Base-by-base conservation (phyloP, 2,113 vertebrate species). In the Calypte anna region DNA sequence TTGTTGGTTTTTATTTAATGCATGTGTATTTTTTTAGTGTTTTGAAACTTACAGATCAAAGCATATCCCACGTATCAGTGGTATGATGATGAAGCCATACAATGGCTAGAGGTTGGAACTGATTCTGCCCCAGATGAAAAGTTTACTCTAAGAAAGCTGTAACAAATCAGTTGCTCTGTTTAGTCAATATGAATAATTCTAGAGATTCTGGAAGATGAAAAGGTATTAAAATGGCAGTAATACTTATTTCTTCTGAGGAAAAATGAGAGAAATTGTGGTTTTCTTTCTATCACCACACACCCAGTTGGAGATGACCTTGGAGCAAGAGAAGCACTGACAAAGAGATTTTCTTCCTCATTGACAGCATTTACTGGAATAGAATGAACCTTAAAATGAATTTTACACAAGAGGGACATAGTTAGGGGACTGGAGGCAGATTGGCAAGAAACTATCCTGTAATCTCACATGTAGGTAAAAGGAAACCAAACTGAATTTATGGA, bases 271-370 rank as follows among this genome's bases (percentile, higher is more conserved):
- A 70, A 68, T 9, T 27, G 18, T 0, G 0, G 10, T 67, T 77
- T 54, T 22, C 8, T 2, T 61, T 77, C 38, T 72, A 25, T 67
- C 14, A 7, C n/a, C 62, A 36, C 0, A 0, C 10, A 6, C 40
- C 16, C 30, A 23, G 58, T 46, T 30, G 7, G 19, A 20, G 38
- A 30, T 43, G 7, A 19, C 22, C 43, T 13, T 80, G 7, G 63
- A n/a, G 85, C 33, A 59, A 63, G 30, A 57, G 27, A 6, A 73
- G 25, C 5, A 40, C 30, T 88, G 58, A 31, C 10, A 50, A 79
- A 67, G 64, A 78, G 17, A 44, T 62, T 43, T 31, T 72, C 17
- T 68, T 72, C 6, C 27, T 33, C 28, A 14, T 5, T 58, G 70
- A 44, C 22, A 63, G 10, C 0, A 2, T 76, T 53, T 73, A 68